These are phyloP conservation scores for Myripristis murdjan DNA, from an alignment of 2,797 vertebrate species.

Conservation along the genomic window DNA sequence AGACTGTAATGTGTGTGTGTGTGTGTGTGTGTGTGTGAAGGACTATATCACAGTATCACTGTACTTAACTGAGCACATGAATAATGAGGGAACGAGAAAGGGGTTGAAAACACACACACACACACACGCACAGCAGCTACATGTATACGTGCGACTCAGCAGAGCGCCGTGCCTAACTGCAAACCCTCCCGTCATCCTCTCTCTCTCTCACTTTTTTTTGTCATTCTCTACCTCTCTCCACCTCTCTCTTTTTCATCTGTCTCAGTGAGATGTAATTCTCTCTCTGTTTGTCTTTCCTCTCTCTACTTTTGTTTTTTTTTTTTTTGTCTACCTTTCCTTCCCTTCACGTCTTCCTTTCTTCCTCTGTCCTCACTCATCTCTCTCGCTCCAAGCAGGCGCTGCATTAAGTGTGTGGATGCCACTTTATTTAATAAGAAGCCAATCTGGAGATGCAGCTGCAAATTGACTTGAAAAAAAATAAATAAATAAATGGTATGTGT, in stretches of 20 bases:
- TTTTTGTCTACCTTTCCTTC: not conserved
- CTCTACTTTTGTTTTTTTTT: conserved; percentile 4
- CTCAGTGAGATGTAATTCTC: too few relatives aligned
- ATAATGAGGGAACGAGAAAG: too few relatives aligned
- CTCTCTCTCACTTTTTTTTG: not conserved
- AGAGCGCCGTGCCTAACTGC: conserved; percentile 11
- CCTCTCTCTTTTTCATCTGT: too few relatives aligned
- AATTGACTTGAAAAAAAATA: conserved; percentile 32
- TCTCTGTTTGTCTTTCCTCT: too few relatives aligned
- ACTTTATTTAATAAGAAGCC: conserved; percentile 60
- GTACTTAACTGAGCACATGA: not conserved
- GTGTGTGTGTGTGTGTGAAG: too few relatives aligned
- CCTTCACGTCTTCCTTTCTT: not conserved
- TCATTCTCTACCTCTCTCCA: not conserved
- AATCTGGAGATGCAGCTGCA: conserved; percentile 47
- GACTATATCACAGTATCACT: conserved; percentile 10
- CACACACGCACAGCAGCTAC: not conserved
- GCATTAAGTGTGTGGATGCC: conserved; percentile 51
- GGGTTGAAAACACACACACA: not conserved
- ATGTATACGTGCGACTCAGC: too few relatives aligned
- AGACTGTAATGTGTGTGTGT: too few relatives aligned
- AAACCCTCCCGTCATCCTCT: not conserved
- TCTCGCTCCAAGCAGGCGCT: conserved; percentile 47
- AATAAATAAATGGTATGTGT: too few relatives aligned
- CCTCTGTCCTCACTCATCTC: conserved; percentile 11